A percentile compares a stretch with the other conserved stretches of the same genome.
Conservation (phyloP, 2,113 vertebrate species). For the Bagarius yarrelli region DNA sequence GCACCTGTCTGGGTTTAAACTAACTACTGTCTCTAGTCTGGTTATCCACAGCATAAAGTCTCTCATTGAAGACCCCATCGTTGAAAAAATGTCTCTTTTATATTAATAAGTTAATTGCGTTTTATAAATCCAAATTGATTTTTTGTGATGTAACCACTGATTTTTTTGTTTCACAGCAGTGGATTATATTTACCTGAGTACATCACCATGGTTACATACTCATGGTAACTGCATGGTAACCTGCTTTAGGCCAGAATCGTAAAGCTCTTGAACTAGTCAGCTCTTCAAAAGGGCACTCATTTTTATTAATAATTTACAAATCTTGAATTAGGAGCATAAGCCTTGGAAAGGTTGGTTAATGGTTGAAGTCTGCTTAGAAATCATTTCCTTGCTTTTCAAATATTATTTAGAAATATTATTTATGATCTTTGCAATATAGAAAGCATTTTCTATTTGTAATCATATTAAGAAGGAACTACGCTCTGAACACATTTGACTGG, state of each 20-base stretch:
- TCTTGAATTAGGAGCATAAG: background rate
- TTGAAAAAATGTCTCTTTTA: background rate
- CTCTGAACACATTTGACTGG: background rate
- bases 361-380: background rate
- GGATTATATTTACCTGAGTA: background rate
- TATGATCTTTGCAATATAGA: background rate
- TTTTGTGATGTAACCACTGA: background rate
- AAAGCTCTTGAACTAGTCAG: background rate
- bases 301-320: background rate
- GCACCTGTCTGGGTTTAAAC: too few species aligned
- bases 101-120: background rate
- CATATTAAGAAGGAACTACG: too few species aligned
- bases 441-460: too few species aligned
- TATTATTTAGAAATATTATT: too few species aligned
- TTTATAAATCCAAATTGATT: background rate
- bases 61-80: background rate
- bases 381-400: background rate
- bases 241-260: background rate
- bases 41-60: too few species aligned
- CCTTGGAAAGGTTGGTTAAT: background rate
- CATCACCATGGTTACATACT: background rate
- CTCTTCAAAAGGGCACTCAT: background rate
- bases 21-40: too few species aligned
- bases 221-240: background rate
- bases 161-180: background rate